These are phyloP conservation scores for Andrena trimmerana DNA, from an alignment of 2,888 invertebrate genomes.

Conservation along the genomic window DNA sequence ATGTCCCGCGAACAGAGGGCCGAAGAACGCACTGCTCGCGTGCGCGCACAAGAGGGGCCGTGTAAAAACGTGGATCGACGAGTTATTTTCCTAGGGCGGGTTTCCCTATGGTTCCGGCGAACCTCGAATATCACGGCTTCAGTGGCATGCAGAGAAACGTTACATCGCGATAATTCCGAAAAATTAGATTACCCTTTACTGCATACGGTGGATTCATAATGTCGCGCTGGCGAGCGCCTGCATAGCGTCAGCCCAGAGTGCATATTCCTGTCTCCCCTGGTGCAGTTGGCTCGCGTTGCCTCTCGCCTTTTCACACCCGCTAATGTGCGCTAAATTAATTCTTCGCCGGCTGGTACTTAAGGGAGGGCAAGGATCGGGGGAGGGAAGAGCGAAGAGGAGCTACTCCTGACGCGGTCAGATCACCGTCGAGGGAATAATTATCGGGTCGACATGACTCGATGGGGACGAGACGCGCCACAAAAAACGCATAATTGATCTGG, in stretches of 20 bases:
- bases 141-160: constrained; percentile 34
- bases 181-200: constrained; percentile 76
- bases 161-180: constrained; percentile 73
- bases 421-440: constrained; percentile 36
- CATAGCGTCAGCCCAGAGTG: constrained; percentile 51
- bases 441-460: constrained; percentile 12
- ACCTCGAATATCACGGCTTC: background rate
- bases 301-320: constrained; percentile 40
- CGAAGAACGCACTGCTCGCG: background rate
- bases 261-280: constrained; percentile 62
- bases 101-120: background rate
- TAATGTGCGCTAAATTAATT: constrained; percentile 63
- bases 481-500: constrained; percentile 15
- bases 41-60: background rate
- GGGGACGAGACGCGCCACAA: background rate
- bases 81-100: background rate
- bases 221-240: constrained; percentile 33
- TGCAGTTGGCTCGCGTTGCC: constrained; percentile 39
- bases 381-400: constrained; percentile 26
- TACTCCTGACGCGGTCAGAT: constrained; percentile 15
- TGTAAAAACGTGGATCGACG: constrained; percentile 24
- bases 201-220: constrained; percentile 66
- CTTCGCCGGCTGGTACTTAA: constrained; percentile 23
- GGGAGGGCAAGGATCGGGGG: constrained; percentile 43
- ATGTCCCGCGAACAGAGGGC: constrained; percentile 10